Evolutionary conservation across 1,140 invertebrate genomes (phyloP).

Genomic region (Hylaeus anthracinus): DNA sequence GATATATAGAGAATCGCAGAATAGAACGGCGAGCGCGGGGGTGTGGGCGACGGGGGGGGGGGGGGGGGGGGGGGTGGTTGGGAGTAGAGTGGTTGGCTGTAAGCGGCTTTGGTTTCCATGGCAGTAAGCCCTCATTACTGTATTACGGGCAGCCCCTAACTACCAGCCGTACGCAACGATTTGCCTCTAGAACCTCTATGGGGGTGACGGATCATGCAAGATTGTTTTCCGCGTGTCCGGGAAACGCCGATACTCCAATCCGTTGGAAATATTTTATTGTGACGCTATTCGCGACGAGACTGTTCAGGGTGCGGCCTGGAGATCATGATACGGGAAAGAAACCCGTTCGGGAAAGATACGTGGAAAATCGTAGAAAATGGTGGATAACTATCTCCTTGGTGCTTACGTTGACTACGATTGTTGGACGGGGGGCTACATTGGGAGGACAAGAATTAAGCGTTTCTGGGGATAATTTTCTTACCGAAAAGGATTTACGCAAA

Average conservation of each 20-base stretch:
- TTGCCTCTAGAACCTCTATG: slow-evolving; percentile 70
- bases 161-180: slow-evolving; percentile 77
- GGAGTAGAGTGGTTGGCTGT: slow-evolving; percentile 78
- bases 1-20: slow-evolving; percentile 64
- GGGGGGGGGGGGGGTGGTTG: slow-evolving; percentile 49
- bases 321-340: neutral
- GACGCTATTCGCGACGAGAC: neutral
- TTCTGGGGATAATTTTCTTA: no score
- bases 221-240: slow-evolving; percentile 59
- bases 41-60: slow-evolving; percentile 34
- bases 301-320: neutral
- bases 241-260: slow-evolving; percentile 54
- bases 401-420: no score
- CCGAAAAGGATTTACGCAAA: no score
- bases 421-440: no score
- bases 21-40: slow-evolving; percentile 26
- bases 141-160: slow-evolving; percentile 80
- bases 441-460: no score
- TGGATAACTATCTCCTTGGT: no score
- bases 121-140: slow-evolving; percentile 82
- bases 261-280: slow-evolving; percentile 38
- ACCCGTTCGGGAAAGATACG: no score
- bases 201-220: slow-evolving; percentile 57
- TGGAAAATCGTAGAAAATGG: no score
- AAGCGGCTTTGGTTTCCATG: slow-evolving; percentile 82